Conservation (phyloP, 2,797 vertebrate species). For the Spinibarbus caldwelli region DNA sequence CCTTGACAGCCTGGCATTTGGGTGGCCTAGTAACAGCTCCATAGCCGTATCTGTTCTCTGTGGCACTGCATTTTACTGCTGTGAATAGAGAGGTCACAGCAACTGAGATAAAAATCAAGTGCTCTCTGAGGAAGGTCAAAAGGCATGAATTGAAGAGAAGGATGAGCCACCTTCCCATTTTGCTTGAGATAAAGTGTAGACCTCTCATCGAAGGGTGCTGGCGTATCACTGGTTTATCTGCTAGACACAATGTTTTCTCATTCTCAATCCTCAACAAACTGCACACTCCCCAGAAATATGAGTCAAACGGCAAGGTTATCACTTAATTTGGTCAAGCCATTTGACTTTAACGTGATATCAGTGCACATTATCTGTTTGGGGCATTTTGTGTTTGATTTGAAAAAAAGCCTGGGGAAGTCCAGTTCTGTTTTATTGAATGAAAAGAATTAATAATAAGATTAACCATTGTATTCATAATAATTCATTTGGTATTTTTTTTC, state of each 20-base stretch:
- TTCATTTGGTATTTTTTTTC: neutral
- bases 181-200: constrained; percentile 26
- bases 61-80: constrained; percentile 10
- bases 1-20: constrained; percentile 23
- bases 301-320: constrained; percentile 30
- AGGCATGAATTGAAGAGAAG: constrained; percentile 39
- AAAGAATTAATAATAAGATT: neutral
- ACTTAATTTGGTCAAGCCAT: neutral
- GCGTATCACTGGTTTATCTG: neutral
- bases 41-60: neutral
- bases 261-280: neutral
- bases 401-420: neutral
- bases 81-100: constrained; percentile 38
- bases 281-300: neutral
- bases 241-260: neutral
- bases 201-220: neutral
- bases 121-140: constrained; percentile 31
- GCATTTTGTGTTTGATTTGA: neutral
- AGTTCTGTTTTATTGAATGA: neutral
- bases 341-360: constrained; percentile 11
- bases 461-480: neutral
- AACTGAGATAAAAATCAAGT: constrained; percentile 56
- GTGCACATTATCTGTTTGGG: neutral
- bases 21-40: neutral
- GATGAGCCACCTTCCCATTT: constrained; percentile 33